Evolutionary conservation across 2,888 invertebrate species (phyloP), one percentile per base, ranked within the genome.

Genomic region (Andrena minutula): DNA sequence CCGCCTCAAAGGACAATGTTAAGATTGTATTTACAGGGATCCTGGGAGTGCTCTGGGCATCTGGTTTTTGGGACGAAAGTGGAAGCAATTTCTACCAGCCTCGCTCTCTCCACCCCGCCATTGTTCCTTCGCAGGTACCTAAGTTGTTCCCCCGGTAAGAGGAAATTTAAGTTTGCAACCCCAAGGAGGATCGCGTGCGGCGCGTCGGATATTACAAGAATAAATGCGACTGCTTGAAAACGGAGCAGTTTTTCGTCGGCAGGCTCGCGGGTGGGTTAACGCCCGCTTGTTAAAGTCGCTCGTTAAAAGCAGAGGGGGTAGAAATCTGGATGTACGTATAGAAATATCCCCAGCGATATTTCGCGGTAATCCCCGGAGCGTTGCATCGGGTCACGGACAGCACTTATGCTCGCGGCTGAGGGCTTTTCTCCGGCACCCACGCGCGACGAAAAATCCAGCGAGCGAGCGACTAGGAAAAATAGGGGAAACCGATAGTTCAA

Each of bases 401-500:
- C 64, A 60, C 16, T 80, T 75, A 32, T 28, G 20, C 56, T 53
- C 66, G 65, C 3, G 3, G 16, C 41, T 23, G 56, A 26, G 79
- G 60, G 47, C 60, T 72, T 72, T 35, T 32, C 35, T 3, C 56
- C n/a, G 49, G n/a, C 16, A n/a, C 10, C 41, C 41, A 4, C 41
- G 32, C 8, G 23, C 56, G 12, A 49, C 35, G 58, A 49, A 70
- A 82, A 73, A 65, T 66, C 47, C 28, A 35, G 51, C 10, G 8
- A 12, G 23, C 51, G 41, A 53, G 20, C 23, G 12, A 12, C 61
- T 71, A 53, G 83, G 65, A 82, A 70, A 56, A 77, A 82, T 82
- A 74, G 74, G 63, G 66, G 47, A 66, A 74, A 66, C 61, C 82
- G 77, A 83, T 83, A 82, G 83, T 77, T 77, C 77, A 82, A 77